Percentiles rank a stretch among this genome's conserved stretches.
phyloP scores from a whole-genome alignment of 2,888 invertebrate genomes.

The Choreutis nemorana region DNA sequence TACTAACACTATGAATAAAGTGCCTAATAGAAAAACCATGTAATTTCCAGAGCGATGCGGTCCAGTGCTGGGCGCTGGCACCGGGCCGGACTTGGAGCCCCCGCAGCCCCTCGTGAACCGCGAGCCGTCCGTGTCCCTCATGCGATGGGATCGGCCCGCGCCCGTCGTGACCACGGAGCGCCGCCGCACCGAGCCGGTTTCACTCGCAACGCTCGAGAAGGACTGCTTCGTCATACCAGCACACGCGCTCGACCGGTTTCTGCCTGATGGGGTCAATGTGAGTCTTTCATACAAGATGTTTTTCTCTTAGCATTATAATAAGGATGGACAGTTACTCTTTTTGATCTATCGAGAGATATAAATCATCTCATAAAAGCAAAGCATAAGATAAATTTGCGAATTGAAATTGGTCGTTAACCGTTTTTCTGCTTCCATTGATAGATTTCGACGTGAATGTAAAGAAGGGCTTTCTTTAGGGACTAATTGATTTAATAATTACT shows the following conservation, averaged over 20 bases:
- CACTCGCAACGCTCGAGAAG: constrained; percentile 82
- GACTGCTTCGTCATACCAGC: constrained; percentile 95
- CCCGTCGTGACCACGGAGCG: constrained; percentile 41
- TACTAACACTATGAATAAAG: no score
- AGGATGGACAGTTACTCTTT: no score
- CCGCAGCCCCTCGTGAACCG: constrained; percentile 76
- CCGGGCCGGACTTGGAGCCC: constrained; percentile 71
- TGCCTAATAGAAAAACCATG: no score
- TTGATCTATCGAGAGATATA: no score
- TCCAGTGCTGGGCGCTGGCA: constrained; percentile 70
- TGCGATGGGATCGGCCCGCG: constrained; percentile 52
- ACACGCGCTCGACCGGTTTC: constrained; percentile 85
- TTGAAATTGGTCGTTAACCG: no score
- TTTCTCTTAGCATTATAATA: no score
- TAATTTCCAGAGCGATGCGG: constrained; percentile 77
- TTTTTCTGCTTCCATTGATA: no score
- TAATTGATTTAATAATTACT: background rate
- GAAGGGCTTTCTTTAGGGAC: no score
- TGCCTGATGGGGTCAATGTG: constrained; percentile 90
- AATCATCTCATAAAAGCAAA: no score
- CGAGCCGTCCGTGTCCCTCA: constrained; percentile 70
- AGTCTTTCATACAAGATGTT: no score
- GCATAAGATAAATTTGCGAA: no score
- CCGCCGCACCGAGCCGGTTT: constrained; percentile 72
- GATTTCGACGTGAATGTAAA: no score